Conservation (phyloP, 2,797 vertebrate species). For the Halcyon leucocephala region DNA sequence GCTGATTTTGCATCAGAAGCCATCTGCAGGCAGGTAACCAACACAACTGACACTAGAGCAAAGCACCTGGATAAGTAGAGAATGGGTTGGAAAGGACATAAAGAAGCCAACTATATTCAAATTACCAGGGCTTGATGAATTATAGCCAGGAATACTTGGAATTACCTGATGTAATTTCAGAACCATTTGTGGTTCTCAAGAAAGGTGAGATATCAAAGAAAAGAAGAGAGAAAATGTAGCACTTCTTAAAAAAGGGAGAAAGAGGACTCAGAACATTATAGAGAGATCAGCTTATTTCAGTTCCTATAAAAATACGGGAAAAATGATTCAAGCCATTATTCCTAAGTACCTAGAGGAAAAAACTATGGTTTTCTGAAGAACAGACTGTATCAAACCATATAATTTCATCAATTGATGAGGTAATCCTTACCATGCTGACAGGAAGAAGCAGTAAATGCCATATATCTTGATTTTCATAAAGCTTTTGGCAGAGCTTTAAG, state of each 20-base stretch:
- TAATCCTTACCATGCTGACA: conserved; percentile 25
- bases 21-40: neutral
- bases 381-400: neutral
- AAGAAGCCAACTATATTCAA: neutral
- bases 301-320: conserved; percentile 44
- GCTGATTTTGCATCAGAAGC: neutral
- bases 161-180: neutral
- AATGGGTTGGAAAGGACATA: neutral
- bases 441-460: neutral
- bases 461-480: neutral
- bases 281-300: conserved; percentile 9
- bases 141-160: neutral
- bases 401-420: conserved; percentile 40
- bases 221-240: neutral
- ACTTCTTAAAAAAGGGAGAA: neutral
- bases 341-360: conserved; percentile 11
- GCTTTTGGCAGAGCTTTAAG: conserved; percentile 4
- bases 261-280: neutral
- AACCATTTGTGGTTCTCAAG: neutral
- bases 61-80: neutral
- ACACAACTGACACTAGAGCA: neutral
- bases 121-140: neutral
- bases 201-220: neutral
- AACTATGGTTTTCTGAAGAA: conserved; percentile 14
- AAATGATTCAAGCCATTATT: conserved; percentile 22